These are phyloP conservation scores for Petrosia ficiformis DNA, from an alignment of 37 sponge, comb jelly and placozoan genomes.

Conservation along the genomic window DNA sequence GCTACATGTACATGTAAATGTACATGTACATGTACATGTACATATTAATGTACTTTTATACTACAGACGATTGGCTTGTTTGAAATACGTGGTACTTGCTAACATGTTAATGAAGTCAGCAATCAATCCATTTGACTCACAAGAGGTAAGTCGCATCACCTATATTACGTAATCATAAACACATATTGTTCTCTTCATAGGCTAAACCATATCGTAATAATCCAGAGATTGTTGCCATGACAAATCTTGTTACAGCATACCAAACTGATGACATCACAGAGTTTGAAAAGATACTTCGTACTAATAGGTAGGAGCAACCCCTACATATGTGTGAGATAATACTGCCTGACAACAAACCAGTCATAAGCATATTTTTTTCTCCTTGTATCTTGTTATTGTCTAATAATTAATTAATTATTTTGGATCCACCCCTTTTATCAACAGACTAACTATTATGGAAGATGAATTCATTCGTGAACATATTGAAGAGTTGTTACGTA, in stretches of 20 bases:
- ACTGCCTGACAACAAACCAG: too few relatives aligned
- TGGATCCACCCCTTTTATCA: too few relatives aligned
- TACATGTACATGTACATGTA: background rate
- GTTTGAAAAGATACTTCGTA: slow-evolving; percentile 88
- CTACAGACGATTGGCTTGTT: slow-evolving; percentile 81
- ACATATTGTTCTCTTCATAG: slow-evolving; percentile 19
- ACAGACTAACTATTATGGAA: too few relatives aligned
- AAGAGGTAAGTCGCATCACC: slow-evolving; percentile 55
- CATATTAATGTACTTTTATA: background rate
- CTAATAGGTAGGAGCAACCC: slow-evolving; percentile 42
- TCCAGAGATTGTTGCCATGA: slow-evolving; percentile 95
- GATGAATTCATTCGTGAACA: slow-evolving; percentile 95
- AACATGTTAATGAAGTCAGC: slow-evolving; percentile 98
- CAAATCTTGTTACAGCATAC: slow-evolving; percentile 92
- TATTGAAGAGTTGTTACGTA: slow-evolving; percentile 85
- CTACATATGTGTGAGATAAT: too few relatives aligned
- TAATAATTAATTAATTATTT: too few relatives aligned
- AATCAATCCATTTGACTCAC: slow-evolving; percentile 97
- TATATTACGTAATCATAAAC: background rate
- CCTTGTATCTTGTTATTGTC: background rate
- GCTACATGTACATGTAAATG: too few relatives aligned
- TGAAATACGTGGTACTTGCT: slow-evolving; percentile 95
- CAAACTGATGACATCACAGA: slow-evolving; percentile 91
- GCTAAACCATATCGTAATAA: slow-evolving; percentile 95
- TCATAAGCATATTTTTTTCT: background rate